phyloP scores from a whole-genome alignment of 2,888 invertebrate species.

The Dorcus hopei region DNA sequence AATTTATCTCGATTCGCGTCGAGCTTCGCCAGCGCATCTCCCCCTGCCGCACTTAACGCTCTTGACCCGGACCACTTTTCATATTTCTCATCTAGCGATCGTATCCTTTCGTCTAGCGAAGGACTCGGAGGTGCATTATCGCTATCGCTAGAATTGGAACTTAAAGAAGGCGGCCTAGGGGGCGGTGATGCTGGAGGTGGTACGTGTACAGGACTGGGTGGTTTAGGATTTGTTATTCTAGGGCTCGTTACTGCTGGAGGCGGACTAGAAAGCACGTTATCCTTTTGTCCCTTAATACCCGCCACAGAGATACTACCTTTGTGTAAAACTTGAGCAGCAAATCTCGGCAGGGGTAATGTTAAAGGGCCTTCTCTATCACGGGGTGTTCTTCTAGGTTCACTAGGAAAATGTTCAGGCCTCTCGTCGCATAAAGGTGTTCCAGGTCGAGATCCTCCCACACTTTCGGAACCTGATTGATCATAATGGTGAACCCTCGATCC shows the following conservation, averaged over 20 bases:
- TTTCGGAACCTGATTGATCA: conserved; percentile 58
- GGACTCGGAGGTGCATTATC: conserved; percentile 68
- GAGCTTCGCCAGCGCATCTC: conserved; percentile 53
- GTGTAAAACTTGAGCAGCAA: conserved; percentile 65
- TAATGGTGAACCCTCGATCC: conserved; percentile 49
- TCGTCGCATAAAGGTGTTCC: conserved; percentile 85
- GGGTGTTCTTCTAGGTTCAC: conserved; percentile 66
- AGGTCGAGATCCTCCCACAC: conserved; percentile 71
- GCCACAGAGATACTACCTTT: conserved; percentile 43
- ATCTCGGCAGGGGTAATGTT: conserved; percentile 83
- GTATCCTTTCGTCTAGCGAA: conserved; percentile 86
- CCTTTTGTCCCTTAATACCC: conserved; percentile 46
- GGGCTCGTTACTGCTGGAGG: conserved; percentile 53
- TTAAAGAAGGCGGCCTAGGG: conserved; percentile 70
- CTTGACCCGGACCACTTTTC: conserved; percentile 81
- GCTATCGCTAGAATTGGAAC: conserved; percentile 72
- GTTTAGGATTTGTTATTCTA: conserved; percentile 48
- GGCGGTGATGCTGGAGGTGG: conserved; percentile 62
- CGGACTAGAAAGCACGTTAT: conserved; percentile 41
- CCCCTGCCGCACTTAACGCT: conserved; percentile 53
- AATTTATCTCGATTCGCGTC: conserved; percentile 57
- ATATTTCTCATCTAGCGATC: conserved; percentile 89
- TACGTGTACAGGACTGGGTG: conserved; percentile 46
- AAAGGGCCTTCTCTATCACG: conserved; percentile 65
- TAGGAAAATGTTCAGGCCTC: conserved; percentile 70